Conservation (phyloP, 2,797 vertebrate species). For the Alcedo atthis region DNA sequence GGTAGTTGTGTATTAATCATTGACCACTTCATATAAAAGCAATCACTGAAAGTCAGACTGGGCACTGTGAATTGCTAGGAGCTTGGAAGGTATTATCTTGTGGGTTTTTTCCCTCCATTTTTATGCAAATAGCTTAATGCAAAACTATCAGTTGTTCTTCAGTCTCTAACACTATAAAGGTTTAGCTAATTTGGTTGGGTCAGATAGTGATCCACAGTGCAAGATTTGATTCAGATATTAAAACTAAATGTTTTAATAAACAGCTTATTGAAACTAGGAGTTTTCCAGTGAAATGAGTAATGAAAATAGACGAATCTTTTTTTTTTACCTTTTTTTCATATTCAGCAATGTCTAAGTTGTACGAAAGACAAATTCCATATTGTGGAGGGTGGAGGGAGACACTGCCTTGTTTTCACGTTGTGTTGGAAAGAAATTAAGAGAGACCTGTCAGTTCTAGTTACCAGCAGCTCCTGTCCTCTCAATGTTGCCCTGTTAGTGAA, state of each 20-base stretch:
- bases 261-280: background rate
- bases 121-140: background rate
- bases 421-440: background rate
- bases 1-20: background rate
- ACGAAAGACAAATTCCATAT: background rate
- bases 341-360: background rate
- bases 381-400: background rate
- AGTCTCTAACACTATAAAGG: background rate
- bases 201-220: background rate
- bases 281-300: background rate
- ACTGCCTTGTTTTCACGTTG: background rate
- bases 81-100: background rate
- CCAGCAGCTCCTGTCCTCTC: background rate
- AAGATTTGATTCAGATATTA: background rate
- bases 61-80: background rate
- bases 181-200: background rate
- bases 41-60: background rate
- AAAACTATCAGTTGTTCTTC: background rate
- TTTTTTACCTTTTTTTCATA: too few relatives aligned
- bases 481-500: background rate
- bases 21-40: background rate
- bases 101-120: background rate
- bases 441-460: background rate
- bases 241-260: background rate
- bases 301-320: background rate